A percentile compares a stretch with the other conserved stretches of the same genome.
Evolutionary conservation across 2,888 invertebrate genomes (phyloP).

Genomic region (Euproctis similis): DNA sequence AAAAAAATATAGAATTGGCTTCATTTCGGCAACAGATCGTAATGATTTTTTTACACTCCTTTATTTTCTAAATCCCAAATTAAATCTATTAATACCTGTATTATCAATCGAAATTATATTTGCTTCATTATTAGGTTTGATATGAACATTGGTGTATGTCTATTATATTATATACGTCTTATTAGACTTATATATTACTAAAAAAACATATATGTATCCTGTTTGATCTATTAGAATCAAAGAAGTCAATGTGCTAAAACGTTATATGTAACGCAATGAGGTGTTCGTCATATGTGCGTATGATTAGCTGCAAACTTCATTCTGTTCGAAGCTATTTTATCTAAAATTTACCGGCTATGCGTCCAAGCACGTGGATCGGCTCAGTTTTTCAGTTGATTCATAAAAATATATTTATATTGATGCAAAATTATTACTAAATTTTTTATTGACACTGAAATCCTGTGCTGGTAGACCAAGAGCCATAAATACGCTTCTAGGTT

Average conservation of each 20-base stretch:
- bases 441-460: conserved; percentile 38
- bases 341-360: conserved; percentile 53
- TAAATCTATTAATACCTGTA: conserved; percentile 38
- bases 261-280: conserved; percentile 74
- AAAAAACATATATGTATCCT: conserved; percentile 44
- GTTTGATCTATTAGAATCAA: conserved; percentile 60
- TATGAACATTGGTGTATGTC: conserved; percentile 49
- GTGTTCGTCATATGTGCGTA: conserved; percentile 64
- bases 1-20: conserved; percentile 60
- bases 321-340: conserved; percentile 48
- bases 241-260: conserved; percentile 68
- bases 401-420: conserved; percentile 1
- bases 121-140: conserved; percentile 64
- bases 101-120: conserved; percentile 44
- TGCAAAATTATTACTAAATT: conserved; percentile 5
- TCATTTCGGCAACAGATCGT: conserved; percentile 76
- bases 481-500: conserved; percentile 70
- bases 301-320: conserved; percentile 63
- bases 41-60: conserved; percentile 49
- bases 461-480: conserved; percentile 48
- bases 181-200: conserved; percentile 50
- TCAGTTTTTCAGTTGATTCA: conserved; percentile 42
- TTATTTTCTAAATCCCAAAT: conserved; percentile 39
- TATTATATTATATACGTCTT: conserved; percentile 32
- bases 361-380: conserved; percentile 53